Base-by-base conservation (phyloP, 2,113 vertebrate species). In the Osmerus mordax region DNA sequence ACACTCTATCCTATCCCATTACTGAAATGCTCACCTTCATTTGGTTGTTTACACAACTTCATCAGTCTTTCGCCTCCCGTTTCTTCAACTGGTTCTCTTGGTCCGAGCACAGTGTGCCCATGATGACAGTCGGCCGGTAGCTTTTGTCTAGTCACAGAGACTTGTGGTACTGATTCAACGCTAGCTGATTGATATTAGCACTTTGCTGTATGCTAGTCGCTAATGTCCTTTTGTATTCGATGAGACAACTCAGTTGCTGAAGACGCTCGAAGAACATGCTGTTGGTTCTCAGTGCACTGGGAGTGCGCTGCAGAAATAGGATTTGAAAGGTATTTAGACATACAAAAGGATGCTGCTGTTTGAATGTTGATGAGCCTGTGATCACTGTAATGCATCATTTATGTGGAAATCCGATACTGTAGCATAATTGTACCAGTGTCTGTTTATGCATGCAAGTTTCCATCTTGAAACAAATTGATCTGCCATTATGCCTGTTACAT, bases 361-460 rank as follows among this genome's bases (percentile, higher is more conserved):
- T 93, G 93, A 91, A 93, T 93, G 94, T 94, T 92, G 94, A 92
- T 93, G 91, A 94, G 91, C 90, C 79, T 88, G 90, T 94, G 92
- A 94, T 94, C 92, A 91, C 91, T 82, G 87, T 91, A 91, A 94
- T 94, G 93, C 95, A 95, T 95, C 93, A 94, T 93, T 92, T 92
- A 93, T 92, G 92, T 90, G 84, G 86, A 90, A 91, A 82, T 92
- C 88, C 91, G 92, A 93, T 91, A 93, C 91, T 89, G 91, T 90
- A 83, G 69, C 69, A 61, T 78, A 89, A 91, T 91, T 91, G 91
- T 92, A 87, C 91, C 88, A 73, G 87, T 72, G 77, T 90, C 89
- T 87, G 91, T 92, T 94, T 93, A 92, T 86, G 89, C 90, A 93
- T 89, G 86, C 87, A 81, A 85, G 91, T 93, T 92, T 94, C 92